Evolutionary conservation across 2,888 invertebrate species (phyloP).

Genomic region (Crematogaster levior): DNA sequence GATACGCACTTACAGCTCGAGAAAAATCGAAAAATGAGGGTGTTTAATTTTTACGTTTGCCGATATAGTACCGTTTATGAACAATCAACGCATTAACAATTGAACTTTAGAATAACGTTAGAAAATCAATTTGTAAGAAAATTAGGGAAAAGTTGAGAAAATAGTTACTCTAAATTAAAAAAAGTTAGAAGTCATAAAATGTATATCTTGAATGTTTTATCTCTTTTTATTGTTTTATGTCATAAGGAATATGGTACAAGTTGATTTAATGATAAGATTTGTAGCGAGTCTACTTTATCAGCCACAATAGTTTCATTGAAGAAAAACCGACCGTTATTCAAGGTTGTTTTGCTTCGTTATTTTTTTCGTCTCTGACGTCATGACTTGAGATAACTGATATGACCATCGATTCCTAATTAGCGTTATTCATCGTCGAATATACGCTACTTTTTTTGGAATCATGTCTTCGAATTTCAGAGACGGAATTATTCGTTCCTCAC

Average conservation of each 20-base stretch:
- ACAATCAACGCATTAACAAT: neutral
- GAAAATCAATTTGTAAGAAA: neutral
- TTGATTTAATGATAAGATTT: conserved; percentile 24
- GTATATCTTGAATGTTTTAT: neutral
- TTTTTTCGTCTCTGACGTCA: conserved; percentile 27
- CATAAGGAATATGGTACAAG: neutral
- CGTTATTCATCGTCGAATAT: conserved; percentile 13
- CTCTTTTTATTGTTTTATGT: neutral
- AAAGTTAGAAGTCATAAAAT: neutral
- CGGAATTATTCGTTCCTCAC: neutral
- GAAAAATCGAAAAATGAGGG: conserved; percentile 20
- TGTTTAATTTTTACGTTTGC: neutral
- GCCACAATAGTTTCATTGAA: conserved; percentile 21
- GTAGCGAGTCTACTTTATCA: neutral
- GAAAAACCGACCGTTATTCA: conserved; percentile 12
- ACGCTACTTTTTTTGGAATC: neutral
- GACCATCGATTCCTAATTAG: conserved; percentile 24
- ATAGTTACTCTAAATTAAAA: neutral
- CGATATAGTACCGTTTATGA: neutral
- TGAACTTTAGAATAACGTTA: too few relatives aligned
- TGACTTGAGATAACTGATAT: conserved; percentile 25
- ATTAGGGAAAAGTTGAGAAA: neutral
- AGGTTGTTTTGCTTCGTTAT: neutral
- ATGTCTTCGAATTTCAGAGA: neutral
- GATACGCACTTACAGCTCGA: neutral